Evolutionary conservation across 2,888 invertebrate species (phyloP).

Genomic region (Leucoptera coffeella): DNA sequence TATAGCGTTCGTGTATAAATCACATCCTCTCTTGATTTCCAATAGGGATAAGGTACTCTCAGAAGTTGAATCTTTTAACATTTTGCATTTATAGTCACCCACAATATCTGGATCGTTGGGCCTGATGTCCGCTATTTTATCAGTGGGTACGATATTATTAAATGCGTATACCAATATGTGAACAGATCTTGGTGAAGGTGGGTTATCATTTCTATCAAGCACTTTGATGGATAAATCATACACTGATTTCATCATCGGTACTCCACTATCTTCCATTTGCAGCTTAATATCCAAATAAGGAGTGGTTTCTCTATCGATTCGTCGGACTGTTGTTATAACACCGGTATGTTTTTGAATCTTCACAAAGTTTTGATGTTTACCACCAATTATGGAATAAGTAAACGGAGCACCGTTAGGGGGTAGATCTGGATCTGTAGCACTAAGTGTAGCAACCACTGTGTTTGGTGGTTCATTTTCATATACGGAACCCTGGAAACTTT

Average conservation of each 20-base stretch:
- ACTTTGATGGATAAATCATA: conserved; percentile 71
- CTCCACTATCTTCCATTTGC: conserved; percentile 84
- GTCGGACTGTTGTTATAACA: conserved; percentile 68
- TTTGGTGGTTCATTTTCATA: conserved; percentile 82
- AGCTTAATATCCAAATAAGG: conserved; percentile 70
- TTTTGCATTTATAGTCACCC: conserved; percentile 83
- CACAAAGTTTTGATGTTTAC: conserved; percentile 69
- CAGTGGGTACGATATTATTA: conserved; percentile 67
- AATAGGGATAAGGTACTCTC: conserved; percentile 54
- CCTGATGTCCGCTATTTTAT: conserved; percentile 86
- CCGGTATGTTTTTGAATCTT: conserved; percentile 77
- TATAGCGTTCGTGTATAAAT: conserved; percentile 68
- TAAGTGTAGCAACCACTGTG: conserved; percentile 76
- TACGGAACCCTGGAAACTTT: conserved; percentile 68
- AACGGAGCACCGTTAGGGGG: conserved; percentile 91
- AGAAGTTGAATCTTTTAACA: conserved; percentile 63
- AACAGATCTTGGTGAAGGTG: conserved; percentile 76
- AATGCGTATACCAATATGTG: conserved; percentile 74
- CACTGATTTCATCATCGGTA: conserved; percentile 75
- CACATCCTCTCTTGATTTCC: conserved; percentile 70
- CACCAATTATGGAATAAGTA: conserved; percentile 71
- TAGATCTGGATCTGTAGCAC: conserved; percentile 82
- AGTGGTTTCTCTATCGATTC: conserved; percentile 76
- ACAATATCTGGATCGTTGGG: conserved; percentile 89
- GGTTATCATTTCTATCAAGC: conserved; percentile 86